Evolutionary conservation across 2,888 invertebrate species (phyloP), one percentile per base, ranked within the genome.

Genomic region (Ennomos quercinarius): DNA sequence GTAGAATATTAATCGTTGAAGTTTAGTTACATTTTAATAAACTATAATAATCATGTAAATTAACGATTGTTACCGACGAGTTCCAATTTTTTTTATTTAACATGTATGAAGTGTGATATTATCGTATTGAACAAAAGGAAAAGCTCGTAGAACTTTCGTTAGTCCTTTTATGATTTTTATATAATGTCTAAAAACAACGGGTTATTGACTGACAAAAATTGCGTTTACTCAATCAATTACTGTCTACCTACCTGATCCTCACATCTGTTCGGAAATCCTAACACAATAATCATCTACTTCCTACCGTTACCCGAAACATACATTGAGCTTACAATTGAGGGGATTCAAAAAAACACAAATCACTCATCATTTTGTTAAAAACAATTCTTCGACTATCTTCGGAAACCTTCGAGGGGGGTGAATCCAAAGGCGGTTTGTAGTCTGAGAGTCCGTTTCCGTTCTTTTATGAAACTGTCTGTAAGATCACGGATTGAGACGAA

Each of bases 261-360:
- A 75, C 83, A 85, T 87, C 89, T 87, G 83, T 78, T 83, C 84
- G 88, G 84, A 89, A 80, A 83, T 87, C 83, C 87, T 81, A 81
- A 81, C 80, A 82, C 74, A 84, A 84, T 87, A 89, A 90, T 89
- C 79, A 78, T 68, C 76, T 71, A 83, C 84, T 87, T 91, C 91
- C 91, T 87, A 87, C 84, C 81, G 84, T 82, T 86, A 84, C 76
- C 73, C 62, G 76, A 76, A 78, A 76, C 70, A 57, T 70, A 77
- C 70, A 73, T 76, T 67, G 62, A 64, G 70, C 69, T 74, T 68
- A 61, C 56, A 64, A 63, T 66, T 65, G 62, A 65, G 53, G 61
- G 53, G 65, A 53, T 61, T 6, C 62, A 63, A 83, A 84, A 87
- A 86, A 85, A 80, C 78, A 69, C 78, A 86, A 27, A 83, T 84